Base-by-base conservation (phyloP, 2,797 vertebrate species). In the Myotis myotis region DNA sequence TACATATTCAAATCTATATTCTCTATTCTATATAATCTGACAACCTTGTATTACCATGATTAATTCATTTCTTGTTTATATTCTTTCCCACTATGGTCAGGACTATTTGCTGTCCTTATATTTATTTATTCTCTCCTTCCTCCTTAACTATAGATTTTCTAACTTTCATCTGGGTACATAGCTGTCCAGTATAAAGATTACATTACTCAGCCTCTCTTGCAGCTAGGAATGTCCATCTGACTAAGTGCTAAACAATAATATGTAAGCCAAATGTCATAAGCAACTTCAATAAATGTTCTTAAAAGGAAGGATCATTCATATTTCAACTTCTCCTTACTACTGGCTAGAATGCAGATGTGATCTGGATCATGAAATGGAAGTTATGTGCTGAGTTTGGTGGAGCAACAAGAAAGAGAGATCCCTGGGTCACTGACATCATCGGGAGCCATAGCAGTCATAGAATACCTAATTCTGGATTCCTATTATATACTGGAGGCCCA, bases 1-100 rank as follows among this genome's bases (percentile, higher is more conserved):
- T 75, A 89, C 38, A 86, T 87, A 90, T 84, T 95, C 83, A 90
- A 85, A 94, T 86, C 70, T 49, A 68, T 72, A 33, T 38, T 95
- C 76, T 89, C 44, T 75, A 64, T 81, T 84, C 60, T 70, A 87
- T 38, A 92, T 91, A 62, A 53, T 87, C 47, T 72, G 78, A 92
- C n/a, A 91, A 86, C 72, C 60, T 72, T 36, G 44, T 72, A n/a
- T 83, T 38, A 92, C 12, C 12, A 82, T 5, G n/a, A 64, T 86
- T 44, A 89, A 81, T 51, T 55, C 1, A 8, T 60, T 91, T 88
- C 62, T 90, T 68, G 6, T 79, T 95, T 93, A 12, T n/a, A 71
- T 78, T 74, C 49, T 85, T 92, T 93, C 17, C n/a, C 25, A 82
- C 30, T 60, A 44, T 16, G 22, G 20, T 36, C 64, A 57, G 13